phyloP scores from a whole-genome alignment of 2,888 invertebrate genomes.

The Fabriciana adippe region DNA sequence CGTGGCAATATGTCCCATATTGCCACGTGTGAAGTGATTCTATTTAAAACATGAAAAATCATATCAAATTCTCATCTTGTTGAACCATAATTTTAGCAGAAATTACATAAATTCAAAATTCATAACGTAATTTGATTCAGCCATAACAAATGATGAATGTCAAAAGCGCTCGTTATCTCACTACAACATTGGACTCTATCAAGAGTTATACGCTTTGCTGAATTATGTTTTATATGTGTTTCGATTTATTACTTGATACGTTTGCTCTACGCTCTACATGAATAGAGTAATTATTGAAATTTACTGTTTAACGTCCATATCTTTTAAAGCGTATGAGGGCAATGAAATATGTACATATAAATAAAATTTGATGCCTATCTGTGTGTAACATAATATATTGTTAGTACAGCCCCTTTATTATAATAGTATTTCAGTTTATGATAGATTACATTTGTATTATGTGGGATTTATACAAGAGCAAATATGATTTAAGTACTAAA shows the following conservation, averaged over 20 bases:
- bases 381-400: no score
- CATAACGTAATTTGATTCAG: slow-evolving; percentile 13
- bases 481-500: no score
- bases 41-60: no score
- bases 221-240: slow-evolving; percentile 18
- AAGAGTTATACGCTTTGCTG: slow-evolving; percentile 14
- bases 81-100: not conserved
- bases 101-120: slow-evolving; percentile 11
- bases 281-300: slow-evolving; percentile 19
- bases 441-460: no score
- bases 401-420: no score
- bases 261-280: slow-evolving; percentile 13
- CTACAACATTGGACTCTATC: slow-evolving; percentile 16
- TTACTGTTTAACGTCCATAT: slow-evolving; percentile 6
- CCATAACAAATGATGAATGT: slow-evolving; percentile 19
- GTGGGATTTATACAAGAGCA: no score
- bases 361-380: not conserved
- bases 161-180: slow-evolving; percentile 20
- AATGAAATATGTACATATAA: not conserved
- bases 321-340: slow-evolving; percentile 3
- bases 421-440: no score
- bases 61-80: no score
- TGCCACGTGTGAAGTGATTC: no score
- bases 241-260: slow-evolving; percentile 18
- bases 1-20: no score